phyloP scores from a whole-genome alignment of 2,888 invertebrate species.

The Lamellibrachia columna region DNA sequence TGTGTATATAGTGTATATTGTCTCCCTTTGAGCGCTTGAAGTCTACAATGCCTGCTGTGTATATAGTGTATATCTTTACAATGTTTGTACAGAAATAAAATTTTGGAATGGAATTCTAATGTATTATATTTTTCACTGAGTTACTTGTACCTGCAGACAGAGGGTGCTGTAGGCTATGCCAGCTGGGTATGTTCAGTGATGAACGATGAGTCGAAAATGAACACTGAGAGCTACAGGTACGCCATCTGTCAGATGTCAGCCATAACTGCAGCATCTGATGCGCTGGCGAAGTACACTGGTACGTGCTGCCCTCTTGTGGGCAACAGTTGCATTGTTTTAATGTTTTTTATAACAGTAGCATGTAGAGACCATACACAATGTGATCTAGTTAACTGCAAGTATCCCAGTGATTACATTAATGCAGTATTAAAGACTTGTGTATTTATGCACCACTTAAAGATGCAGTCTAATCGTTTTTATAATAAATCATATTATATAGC shows the following conservation, averaged over 20 bases:
- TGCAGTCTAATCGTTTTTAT: neutral
- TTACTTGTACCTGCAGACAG: slow-evolving; percentile 66
- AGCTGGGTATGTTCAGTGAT: slow-evolving; percentile 84
- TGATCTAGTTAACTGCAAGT: neutral
- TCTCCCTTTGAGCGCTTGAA: no score
- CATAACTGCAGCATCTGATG: slow-evolving; percentile 80
- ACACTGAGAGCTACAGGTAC: slow-evolving; percentile 72
- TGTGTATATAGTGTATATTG: no score
- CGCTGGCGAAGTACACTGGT: slow-evolving; percentile 80
- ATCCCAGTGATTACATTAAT: neutral
- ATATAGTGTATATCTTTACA: no score
- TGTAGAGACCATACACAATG: neutral
- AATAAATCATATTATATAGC: neutral
- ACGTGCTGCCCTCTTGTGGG: slow-evolving; percentile 28
- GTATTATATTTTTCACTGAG: neutral
- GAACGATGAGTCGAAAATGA: slow-evolving; percentile 68
- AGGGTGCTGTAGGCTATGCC: slow-evolving; percentile 85
- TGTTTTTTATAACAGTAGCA: slow-evolving; percentile 3
- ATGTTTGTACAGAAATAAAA: no score
- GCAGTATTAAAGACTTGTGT: neutral
- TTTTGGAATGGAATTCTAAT: no score
- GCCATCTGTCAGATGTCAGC: slow-evolving; percentile 84
- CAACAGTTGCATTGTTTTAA: neutral
- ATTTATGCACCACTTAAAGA: no score
- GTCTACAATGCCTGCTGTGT: no score